These are phyloP conservation scores for Tipula lateralis DNA, from an alignment of 2,888 invertebrate genomes.

Conservation along the genomic window DNA sequence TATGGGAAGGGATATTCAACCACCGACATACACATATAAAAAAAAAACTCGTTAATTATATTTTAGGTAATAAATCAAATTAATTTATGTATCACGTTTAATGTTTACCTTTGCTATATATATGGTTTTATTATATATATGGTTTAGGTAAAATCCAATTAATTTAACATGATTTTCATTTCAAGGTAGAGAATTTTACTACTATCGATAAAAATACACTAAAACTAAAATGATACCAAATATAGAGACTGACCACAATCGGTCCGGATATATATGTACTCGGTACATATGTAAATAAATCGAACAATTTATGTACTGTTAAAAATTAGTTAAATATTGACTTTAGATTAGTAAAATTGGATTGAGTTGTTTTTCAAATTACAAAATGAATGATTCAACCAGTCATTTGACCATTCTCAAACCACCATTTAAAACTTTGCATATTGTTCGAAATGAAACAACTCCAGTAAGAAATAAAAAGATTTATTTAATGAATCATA, in stretches of 20 bases:
- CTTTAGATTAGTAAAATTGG: too few species aligned
- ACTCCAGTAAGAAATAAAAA: too few species aligned
- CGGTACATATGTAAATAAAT: too few species aligned
- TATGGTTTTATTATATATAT: neutral
- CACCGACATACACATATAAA: neutral
- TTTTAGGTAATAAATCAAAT: slow-evolving; percentile 24
- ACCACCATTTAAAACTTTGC: too few species aligned
- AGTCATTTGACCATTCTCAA: too few species aligned
- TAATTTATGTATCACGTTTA: slow-evolving; percentile 11
- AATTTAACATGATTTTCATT: slow-evolving; percentile 24
- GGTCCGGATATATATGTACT: neutral
- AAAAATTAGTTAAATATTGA: neutral
- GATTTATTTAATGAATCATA: too few species aligned
- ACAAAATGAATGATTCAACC: too few species aligned
- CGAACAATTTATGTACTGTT: neutral
- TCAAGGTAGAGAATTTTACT: neutral
- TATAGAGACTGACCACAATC: neutral
- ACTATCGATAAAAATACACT: neutral
- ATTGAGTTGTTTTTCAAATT: too few species aligned
- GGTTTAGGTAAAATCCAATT: neutral
- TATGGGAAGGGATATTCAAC: neutral
- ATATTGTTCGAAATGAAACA: too few species aligned
- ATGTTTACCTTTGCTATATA: neutral
- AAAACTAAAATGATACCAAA: neutral
- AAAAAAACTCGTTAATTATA: neutral